A percentile compares a stretch with the other conserved stretches of the same genome.
Conservation (phyloP, 2,113 vertebrate species). For the Elephantulus edwardii region DNA sequence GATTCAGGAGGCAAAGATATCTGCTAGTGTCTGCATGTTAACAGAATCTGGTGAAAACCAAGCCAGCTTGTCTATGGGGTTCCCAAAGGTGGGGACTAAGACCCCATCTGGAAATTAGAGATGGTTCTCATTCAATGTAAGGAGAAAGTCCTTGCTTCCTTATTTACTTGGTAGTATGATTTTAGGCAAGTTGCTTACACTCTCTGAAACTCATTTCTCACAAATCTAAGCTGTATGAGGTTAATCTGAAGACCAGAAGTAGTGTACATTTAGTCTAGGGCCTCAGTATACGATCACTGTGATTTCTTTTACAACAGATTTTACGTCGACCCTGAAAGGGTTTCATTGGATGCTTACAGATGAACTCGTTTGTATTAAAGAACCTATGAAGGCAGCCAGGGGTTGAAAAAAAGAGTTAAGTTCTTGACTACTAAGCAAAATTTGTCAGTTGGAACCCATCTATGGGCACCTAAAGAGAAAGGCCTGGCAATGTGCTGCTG, state of each 20-base stretch:
- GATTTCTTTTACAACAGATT: not conserved
- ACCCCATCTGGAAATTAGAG: not conserved
- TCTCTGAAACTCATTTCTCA: too few species aligned
- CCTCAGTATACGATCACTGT: not conserved
- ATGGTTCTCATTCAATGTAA: not conserved
- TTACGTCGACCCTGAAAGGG: not conserved
- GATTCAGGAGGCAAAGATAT: not conserved
- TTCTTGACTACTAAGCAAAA: not conserved
- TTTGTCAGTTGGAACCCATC: not conserved
- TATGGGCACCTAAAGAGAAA: not conserved
- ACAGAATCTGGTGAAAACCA: not conserved
- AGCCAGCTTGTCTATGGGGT: not conserved
- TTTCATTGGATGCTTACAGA: accelerated
- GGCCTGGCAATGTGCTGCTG: not conserved
- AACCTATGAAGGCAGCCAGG: not conserved
- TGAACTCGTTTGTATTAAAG: not conserved
- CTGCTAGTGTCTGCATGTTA: not conserved
- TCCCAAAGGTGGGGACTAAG: not conserved
- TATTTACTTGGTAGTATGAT: too few species aligned
- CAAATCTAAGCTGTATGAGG: too few species aligned
- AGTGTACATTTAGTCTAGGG: not conserved
- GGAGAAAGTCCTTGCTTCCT: too few species aligned
- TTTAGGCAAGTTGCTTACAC: too few species aligned
- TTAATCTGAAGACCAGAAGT: not conserved
- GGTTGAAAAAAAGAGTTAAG: not conserved